Conservation (phyloP, 92 coral and sea anemone species). For the Zoanthus gigantus region DNA sequence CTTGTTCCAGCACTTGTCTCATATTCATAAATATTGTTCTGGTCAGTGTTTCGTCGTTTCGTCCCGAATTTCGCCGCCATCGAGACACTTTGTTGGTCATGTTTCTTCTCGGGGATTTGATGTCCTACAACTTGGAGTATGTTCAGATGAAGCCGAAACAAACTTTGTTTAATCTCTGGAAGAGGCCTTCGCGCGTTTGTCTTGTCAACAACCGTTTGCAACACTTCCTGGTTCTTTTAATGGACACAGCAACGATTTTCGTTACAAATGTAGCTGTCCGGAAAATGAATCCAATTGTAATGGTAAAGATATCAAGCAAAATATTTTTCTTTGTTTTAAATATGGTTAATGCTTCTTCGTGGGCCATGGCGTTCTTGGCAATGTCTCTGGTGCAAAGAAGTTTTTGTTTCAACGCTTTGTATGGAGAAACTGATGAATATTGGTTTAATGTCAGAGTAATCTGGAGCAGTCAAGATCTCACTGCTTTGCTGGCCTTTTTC, state of each 20-base stretch:
- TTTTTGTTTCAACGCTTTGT: slow-evolving; percentile 5
- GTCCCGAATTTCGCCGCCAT: slow-evolving; percentile 34
- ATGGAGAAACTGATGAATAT: slow-evolving; percentile 6
- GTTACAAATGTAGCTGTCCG: background rate
- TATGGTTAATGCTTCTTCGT: slow-evolving; percentile 14
- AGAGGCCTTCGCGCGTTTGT: background rate
- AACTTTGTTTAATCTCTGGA: background rate
- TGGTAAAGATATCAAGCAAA: slow-evolving; percentile 19
- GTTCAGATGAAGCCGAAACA: slow-evolving; percentile 9
- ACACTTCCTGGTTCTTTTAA: background rate
- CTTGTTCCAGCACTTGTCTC: slow-evolving; percentile 20
- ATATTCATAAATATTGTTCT: slow-evolving; percentile 22
- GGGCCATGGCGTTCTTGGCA: background rate
- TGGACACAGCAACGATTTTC: slow-evolving; percentile 16
- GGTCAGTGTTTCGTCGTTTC: slow-evolving; percentile 19
- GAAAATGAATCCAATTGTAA: slow-evolving; percentile 8
- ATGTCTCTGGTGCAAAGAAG: background rate
- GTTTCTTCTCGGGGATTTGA: slow-evolving; percentile 16
- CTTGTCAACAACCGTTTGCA: background rate
- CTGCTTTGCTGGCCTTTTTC: background rate
- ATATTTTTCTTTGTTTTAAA: background rate
- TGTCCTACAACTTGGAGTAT: slow-evolving; percentile 18
- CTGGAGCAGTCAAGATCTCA: slow-evolving; percentile 13
- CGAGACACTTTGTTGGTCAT: slow-evolving; percentile 21
- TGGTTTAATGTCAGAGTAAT: slow-evolving; percentile 10